These are phyloP conservation scores for Microhierax caerulescens DNA, from an alignment of 2,797 vertebrate genomes.

Conservation along the genomic window DNA sequence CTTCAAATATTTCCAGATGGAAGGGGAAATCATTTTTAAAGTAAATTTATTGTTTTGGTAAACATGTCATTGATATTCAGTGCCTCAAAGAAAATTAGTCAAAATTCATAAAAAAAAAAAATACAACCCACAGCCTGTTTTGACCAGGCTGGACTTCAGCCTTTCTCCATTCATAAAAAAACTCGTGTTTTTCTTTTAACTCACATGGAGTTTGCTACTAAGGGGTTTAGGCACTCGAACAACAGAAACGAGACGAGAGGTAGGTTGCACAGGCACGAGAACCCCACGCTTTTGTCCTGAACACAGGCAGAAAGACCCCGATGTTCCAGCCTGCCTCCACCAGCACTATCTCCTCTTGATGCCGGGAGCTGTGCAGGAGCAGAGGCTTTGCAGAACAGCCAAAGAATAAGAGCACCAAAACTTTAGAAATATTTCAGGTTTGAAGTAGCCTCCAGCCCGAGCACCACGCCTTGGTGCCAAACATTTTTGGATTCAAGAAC, in stretches of 20 bases:
- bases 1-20: not conserved
- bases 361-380: not conserved
- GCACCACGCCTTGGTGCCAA: not conserved
- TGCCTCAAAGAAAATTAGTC: not conserved
- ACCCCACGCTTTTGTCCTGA: fast-evolving
- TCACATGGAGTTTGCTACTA: not conserved
- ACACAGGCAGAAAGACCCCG: not conserved
- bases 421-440: not conserved
- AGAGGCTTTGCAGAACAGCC: not conserved
- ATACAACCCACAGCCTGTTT: not conserved
- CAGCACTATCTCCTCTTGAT: not conserved
- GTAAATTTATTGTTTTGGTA: not conserved
- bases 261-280: not conserved
- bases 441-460: not conserved
- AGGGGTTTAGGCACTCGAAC: not conserved
- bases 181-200: not conserved
- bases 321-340: not conserved
- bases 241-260: not conserved
- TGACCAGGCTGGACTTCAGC: not conserved
- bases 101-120: not conserved
- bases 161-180: not conserved
- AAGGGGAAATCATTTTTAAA: not conserved
- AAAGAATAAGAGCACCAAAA: not conserved
- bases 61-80: not conserved
- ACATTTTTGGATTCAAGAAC: not conserved